phyloP scores from a whole-genome alignment of 2,888 invertebrate species.

The Brachylomia viminalis region DNA sequence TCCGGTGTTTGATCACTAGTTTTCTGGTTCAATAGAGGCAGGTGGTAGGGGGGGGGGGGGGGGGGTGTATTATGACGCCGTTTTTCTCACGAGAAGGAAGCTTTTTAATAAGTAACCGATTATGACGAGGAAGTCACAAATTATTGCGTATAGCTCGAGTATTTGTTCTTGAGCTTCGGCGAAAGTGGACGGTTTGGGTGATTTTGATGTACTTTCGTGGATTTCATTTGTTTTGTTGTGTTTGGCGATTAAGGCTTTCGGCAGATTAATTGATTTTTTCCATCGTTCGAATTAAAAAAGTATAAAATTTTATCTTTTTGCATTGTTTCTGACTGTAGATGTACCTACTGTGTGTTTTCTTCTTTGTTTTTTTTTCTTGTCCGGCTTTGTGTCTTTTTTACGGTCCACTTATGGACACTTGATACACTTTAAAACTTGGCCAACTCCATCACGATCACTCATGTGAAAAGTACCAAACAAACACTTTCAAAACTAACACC shows the following conservation, averaged over 20 bases:
- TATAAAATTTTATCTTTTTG: background rate
- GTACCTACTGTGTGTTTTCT: background rate
- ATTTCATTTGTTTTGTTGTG: conserved; percentile 21
- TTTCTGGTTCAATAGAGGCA: conserved; percentile 87
- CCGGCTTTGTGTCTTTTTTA: background rate
- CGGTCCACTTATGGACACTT: background rate
- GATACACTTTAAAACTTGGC: background rate
- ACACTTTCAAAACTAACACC: background rate
- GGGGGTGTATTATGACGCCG: conserved; percentile 74
- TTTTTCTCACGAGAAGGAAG: conserved; percentile 87
- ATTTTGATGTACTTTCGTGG: conserved; percentile 25
- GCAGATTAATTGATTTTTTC: conserved; percentile 18
- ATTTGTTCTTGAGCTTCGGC: conserved; percentile 65
- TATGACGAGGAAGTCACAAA: conserved; percentile 81
- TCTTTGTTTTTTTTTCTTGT: too few relatives aligned
- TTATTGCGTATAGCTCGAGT: conserved; percentile 74
- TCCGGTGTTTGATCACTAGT: conserved; percentile 87
- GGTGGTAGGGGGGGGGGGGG: too few relatives aligned
- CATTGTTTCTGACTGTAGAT: background rate
- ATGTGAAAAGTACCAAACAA: background rate
- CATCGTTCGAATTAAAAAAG: background rate
- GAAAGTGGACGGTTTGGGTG: conserved; percentile 62
- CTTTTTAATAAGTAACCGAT: conserved; percentile 77
- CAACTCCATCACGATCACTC: background rate
- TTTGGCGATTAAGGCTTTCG: background rate